Percentiles rank a stretch among this genome's conserved stretches.
Conservation (phyloP, 2,113 vertebrate genomes). For the Antennarius striatus region DNA sequence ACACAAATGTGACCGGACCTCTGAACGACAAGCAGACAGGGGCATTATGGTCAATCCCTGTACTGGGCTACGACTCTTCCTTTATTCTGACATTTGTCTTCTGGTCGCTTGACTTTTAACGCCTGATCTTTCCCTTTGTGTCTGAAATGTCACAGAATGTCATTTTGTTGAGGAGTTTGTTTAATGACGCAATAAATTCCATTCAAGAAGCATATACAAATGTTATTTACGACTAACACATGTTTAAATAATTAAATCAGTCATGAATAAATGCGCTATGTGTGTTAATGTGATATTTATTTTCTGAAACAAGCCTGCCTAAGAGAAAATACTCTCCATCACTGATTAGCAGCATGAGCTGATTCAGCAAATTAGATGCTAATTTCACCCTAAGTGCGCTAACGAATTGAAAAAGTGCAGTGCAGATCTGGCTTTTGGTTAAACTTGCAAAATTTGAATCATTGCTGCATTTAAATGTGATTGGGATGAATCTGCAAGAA, state of each 20-base stretch:
- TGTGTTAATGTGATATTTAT: too few relatives aligned
- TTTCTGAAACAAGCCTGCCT: background rate
- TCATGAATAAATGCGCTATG: too few relatives aligned
- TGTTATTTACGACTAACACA: too few relatives aligned
- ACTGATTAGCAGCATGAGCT: constrained; percentile 10
- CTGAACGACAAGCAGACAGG: background rate
- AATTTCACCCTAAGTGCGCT: constrained; percentile 1
- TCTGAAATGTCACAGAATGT: constrained; percentile 18
- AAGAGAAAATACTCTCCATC: background rate
- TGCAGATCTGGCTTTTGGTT: too few relatives aligned
- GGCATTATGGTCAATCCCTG: background rate
- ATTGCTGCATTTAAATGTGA: too few relatives aligned
- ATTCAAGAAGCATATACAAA: too few relatives aligned
- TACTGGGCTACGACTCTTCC: background rate
- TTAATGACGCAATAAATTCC: background rate
- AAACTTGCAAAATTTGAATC: too few relatives aligned
- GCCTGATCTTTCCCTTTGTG: background rate
- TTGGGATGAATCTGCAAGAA: too few relatives aligned
- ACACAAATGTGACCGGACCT: background rate
- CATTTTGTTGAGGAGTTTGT: background rate
- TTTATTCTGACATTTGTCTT: constrained; percentile 15
- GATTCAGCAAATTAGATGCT: constrained; percentile 3
- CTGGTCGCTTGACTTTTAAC: background rate
- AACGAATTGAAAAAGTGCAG: too few relatives aligned
- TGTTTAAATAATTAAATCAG: too few relatives aligned